Evolutionary conservation across 1,140 invertebrate genomes (phyloP).

Genomic region (Rhagoletis pomonella): DNA sequence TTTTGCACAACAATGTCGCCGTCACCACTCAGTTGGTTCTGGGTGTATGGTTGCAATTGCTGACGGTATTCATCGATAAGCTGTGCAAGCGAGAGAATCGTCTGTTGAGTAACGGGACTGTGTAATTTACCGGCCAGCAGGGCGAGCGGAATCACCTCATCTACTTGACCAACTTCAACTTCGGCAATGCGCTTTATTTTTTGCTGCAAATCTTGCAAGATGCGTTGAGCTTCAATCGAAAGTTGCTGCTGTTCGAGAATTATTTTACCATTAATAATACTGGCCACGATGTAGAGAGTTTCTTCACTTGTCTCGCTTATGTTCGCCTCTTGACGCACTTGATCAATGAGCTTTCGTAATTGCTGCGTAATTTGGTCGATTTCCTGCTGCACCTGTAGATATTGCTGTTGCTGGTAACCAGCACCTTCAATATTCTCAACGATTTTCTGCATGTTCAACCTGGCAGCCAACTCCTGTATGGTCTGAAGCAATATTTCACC

Average conservation of each 20-base stretch:
- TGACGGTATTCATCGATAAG: conserved; percentile 39
- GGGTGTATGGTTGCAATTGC: conserved; percentile 24
- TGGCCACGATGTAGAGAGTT: not conserved
- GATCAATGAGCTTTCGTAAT: conserved; percentile 4
- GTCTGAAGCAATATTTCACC: conserved; percentile 77
- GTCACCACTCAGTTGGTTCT: not conserved
- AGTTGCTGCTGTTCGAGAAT: conserved; percentile 21
- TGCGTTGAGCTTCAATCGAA: not conserved
- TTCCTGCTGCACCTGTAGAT: not conserved
- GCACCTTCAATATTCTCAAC: conserved; percentile 77
- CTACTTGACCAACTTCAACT: not conserved
- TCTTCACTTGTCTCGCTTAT: conserved; percentile 19
- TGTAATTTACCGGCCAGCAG: conserved; percentile 12
- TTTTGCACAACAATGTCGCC: not conserved
- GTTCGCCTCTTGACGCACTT: not conserved
- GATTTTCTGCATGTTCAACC: conserved; percentile 74
- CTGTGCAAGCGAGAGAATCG: not conserved
- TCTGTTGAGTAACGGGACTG: not conserved
- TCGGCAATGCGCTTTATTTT: not conserved
- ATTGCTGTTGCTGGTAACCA: not conserved
- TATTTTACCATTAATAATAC: not conserved
- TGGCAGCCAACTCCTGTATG: conserved; percentile 77
- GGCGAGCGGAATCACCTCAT: conserved; percentile 57
- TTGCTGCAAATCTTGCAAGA: conserved; percentile 12
- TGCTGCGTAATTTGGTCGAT: not conserved